Percentiles rank a stretch among this genome's conserved stretches.
phyloP scores from a whole-genome alignment of 2,797 vertebrate species.

The Arrhamphus sclerolepis region DNA sequence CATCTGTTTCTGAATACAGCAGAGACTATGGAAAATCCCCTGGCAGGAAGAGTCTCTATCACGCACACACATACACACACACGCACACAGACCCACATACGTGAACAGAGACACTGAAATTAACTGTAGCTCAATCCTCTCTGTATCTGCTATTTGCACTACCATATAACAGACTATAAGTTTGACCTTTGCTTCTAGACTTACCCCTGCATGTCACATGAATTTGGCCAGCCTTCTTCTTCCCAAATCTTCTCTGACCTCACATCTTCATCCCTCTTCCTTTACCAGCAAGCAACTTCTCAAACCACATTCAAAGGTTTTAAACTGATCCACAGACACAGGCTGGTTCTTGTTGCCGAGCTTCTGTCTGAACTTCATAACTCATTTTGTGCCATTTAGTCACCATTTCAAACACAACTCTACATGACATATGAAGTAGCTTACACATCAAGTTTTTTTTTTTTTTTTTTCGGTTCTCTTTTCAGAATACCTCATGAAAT shows the following conservation, averaged over 20 bases:
- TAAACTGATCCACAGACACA: constrained; percentile 21
- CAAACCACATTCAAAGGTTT: constrained; percentile 17
- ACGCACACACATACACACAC: constrained; percentile 28
- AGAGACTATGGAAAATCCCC: constrained; percentile 82
- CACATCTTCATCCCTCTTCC: constrained; percentile 5
- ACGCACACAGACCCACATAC: constrained; percentile 7
- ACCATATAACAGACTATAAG: constrained; percentile 16
- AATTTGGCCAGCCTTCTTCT: constrained; percentile 29
- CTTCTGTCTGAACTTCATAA: neutral
- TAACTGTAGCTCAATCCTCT: constrained; percentile 19
- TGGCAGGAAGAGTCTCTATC: constrained; percentile 63
- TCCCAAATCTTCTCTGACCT: constrained; percentile 24
- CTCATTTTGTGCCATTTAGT: constrained; percentile 16
- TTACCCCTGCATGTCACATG: constrained; percentile 1
- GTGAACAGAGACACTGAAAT: constrained; percentile 7
- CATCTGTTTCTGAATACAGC: constrained; percentile 86
- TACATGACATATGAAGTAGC: constrained; percentile 15
- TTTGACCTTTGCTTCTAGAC: constrained; percentile 23
- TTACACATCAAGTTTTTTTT: constrained; percentile 34
- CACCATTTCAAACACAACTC: constrained; percentile 33
- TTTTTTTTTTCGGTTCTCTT: constrained; percentile 21
- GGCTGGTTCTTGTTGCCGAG: constrained; percentile 16
- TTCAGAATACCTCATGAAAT: constrained; percentile 54
- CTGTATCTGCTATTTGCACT: constrained; percentile 9
- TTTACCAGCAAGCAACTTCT: constrained; percentile 15